phyloP scores from a whole-genome alignment of 2,113 vertebrate genomes.

The Smithornis capensis region DNA sequence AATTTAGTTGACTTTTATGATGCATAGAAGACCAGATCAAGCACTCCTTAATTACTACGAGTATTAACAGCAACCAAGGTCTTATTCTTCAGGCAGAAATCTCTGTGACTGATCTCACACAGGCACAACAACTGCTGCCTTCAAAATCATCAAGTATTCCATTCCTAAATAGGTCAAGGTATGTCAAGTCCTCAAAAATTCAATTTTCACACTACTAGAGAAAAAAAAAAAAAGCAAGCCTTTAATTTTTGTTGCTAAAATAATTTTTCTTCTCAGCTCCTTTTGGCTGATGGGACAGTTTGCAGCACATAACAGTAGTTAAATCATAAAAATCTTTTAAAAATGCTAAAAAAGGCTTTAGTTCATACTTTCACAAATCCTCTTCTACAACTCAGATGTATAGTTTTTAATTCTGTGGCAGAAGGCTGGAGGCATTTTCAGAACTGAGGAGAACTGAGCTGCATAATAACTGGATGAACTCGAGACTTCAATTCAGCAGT shows the following conservation, averaged over 20 bases:
- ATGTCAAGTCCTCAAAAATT: neutral
- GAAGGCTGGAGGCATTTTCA: neutral
- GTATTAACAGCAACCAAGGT: neutral
- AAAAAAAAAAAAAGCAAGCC: neutral
- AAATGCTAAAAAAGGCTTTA: neutral
- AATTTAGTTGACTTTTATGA: neutral
- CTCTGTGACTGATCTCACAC: slow-evolving; percentile 32
- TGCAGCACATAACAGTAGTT: neutral
- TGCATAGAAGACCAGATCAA: neutral
- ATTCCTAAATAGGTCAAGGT: slow-evolving; percentile 44
- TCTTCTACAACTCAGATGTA: neutral
- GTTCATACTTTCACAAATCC: neutral
- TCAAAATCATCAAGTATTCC: neutral
- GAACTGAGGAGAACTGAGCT: neutral
- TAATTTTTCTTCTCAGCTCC: neutral
- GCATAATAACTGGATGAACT: neutral
- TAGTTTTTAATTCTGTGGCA: neutral
- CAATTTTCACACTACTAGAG: neutral
- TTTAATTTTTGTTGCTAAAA: neutral
- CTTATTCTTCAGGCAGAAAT: slow-evolving; percentile 30
- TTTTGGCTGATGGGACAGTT: neutral
- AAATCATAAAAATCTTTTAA: neutral
- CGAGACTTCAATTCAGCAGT: neutral
- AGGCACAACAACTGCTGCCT: slow-evolving; percentile 44
- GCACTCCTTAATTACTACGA: neutral